Evolutionary conservation across 2,113 vertebrate species (phyloP).

Genomic region (Thamnophis sirtalis): DNA sequence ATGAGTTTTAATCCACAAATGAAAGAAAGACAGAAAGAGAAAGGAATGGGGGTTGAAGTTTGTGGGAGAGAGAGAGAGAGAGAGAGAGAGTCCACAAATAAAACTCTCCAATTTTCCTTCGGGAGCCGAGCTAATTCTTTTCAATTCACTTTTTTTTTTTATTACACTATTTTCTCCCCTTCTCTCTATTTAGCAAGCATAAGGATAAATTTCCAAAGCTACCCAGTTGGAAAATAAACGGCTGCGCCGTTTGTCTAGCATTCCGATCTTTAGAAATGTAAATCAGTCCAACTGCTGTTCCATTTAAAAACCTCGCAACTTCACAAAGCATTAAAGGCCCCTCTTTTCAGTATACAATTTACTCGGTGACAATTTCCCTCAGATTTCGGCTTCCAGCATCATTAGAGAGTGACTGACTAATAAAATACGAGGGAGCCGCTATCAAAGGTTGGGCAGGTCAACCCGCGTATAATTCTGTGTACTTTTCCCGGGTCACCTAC

Average conservation of each 20-base stretch:
- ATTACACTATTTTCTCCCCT: constrained; percentile 70
- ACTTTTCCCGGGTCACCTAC: constrained; percentile 73
- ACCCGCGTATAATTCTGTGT: constrained; percentile 72
- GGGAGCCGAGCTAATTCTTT: constrained; percentile 79
- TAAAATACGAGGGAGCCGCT: constrained; percentile 62
- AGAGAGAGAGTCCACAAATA: constrained; percentile 62
- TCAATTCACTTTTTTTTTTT: constrained; percentile 75
- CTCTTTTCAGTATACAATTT: constrained; percentile 77
- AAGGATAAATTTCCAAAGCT: constrained; percentile 80
- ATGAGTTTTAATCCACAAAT: constrained; percentile 64
- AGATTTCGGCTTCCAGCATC: constrained; percentile 74
- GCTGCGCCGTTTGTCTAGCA: constrained; percentile 76
- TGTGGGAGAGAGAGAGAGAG: background rate
- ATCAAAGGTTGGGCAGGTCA: constrained; percentile 70
- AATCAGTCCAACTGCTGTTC: constrained; percentile 75
- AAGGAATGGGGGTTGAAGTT: constrained; percentile 4
- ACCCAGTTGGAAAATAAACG: constrained; percentile 78
- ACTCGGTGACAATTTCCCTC: constrained; percentile 75
- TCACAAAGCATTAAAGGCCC: constrained; percentile 79
- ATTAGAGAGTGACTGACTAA: constrained; percentile 79
- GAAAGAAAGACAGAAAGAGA: background rate
- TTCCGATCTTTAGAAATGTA: constrained; percentile 79
- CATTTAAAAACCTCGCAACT: constrained; percentile 74
- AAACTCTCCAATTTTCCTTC: constrained; percentile 77
- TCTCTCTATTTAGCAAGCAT: constrained; percentile 74